These are phyloP conservation scores for Crematogaster levior DNA, from an alignment of 2,888 invertebrate species.

Conservation along the genomic window DNA sequence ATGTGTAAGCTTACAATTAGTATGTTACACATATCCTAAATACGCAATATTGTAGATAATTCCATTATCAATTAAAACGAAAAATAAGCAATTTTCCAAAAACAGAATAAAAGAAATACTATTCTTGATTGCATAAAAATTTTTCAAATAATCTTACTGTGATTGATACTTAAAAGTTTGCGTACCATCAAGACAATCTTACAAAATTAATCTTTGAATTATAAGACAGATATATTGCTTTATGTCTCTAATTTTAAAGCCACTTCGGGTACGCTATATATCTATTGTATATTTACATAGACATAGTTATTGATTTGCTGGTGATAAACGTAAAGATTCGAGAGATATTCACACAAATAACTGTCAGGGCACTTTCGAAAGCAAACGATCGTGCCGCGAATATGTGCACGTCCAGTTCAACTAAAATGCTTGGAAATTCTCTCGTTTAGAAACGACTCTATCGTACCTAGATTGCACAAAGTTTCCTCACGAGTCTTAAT, in stretches of 20 bases:
- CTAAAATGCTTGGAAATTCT: constrained; percentile 43
- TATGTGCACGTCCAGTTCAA: constrained; percentile 22
- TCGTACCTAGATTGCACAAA: constrained; percentile 45
- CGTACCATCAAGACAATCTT: neutral
- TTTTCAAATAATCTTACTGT: neutral
- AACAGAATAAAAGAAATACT: neutral
- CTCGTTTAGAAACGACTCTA: constrained; percentile 33
- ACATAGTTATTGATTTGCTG: constrained; percentile 18
- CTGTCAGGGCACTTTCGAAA: constrained; percentile 22
- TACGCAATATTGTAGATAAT: neutral
- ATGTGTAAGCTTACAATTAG: neutral
- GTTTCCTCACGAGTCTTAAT: constrained; percentile 51
- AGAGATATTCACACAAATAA: constrained; percentile 21
- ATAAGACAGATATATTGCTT: neutral
- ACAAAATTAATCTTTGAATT: neutral
- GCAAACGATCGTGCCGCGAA: constrained; percentile 46
- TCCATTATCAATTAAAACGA: neutral
- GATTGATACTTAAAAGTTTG: neutral
- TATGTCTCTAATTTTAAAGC: constrained; percentile 4
- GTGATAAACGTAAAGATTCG: neutral
- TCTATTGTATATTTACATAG: neutral
- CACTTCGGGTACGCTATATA: neutral
- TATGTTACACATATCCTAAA: neutral
- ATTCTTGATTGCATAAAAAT: neutral
- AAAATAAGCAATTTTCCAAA: neutral